Evolutionary conservation across 2,888 invertebrate species (phyloP).

Genomic region (Lochmaea crataegi): DNA sequence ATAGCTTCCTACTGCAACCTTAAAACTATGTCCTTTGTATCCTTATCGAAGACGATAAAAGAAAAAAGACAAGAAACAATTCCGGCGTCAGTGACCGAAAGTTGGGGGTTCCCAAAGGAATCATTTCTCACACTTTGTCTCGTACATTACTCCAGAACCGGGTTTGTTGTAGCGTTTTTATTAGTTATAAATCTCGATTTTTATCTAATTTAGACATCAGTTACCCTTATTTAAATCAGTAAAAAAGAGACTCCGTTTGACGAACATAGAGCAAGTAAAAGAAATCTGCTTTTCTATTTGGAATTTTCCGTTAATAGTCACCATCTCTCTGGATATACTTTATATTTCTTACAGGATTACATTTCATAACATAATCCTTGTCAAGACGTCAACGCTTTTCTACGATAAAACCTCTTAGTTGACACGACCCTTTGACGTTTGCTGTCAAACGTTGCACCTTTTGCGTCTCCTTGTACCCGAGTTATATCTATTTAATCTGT

Average conservation of each 20-base stretch:
- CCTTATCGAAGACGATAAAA: conserved; percentile 19
- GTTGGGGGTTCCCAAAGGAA: conserved; percentile 20
- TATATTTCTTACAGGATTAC: conserved; percentile 22
- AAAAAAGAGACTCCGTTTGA: background rate
- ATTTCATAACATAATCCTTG: conserved; percentile 19
- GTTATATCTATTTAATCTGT: conserved; percentile 22
- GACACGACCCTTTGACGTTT: conserved; percentile 21
- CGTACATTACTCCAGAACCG: background rate
- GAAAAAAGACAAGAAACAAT: conserved; percentile 16
- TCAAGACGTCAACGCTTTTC: conserved; percentile 23
- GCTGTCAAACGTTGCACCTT: conserved; percentile 28
- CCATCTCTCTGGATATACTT: background rate
- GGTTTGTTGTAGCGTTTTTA: background rate
- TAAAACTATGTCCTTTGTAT: conserved; percentile 23
- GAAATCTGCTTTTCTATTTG: too few species aligned
- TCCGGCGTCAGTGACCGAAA: conserved; percentile 26
- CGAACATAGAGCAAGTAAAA: background rate
- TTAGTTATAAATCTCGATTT: background rate
- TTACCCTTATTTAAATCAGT: too few species aligned
- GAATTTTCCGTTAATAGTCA: background rate
- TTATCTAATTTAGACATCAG: background rate
- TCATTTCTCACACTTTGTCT: conserved; percentile 26
- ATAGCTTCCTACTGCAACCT: conserved; percentile 23
- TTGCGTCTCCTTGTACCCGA: background rate
- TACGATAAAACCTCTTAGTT: conserved; percentile 10